Conservation (phyloP, 2,113 vertebrate genomes). For the Etheostoma spectabile region DNA sequence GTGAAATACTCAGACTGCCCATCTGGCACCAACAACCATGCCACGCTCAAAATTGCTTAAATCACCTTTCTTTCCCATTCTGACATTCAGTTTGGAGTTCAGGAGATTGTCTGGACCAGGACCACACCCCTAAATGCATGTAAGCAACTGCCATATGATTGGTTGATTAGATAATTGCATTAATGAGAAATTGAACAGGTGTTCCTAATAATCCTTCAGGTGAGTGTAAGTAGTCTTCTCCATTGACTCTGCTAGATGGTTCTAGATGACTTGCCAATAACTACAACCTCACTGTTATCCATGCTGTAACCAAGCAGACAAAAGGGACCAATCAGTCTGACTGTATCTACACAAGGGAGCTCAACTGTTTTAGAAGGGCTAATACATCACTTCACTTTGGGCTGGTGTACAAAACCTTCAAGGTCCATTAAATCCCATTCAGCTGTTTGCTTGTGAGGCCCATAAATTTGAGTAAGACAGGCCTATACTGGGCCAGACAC, state of each 20-base stretch:
- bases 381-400: not conserved
- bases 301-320: not conserved
- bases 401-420: not conserved
- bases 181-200: too few species aligned
- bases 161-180: too few species aligned
- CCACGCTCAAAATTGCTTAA: too few species aligned
- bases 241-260: not conserved
- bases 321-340: not conserved
- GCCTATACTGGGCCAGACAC: not conserved
- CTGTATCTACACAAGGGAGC: not conserved
- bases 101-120: too few species aligned
- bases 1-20: too few species aligned
- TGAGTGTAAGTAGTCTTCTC: not conserved
- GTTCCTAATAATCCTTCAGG: too few species aligned
- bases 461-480: not conserved
- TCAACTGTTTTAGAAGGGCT: not conserved
- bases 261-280: not conserved
- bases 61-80: too few species aligned
- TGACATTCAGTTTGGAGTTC: too few species aligned
- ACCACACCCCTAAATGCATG: too few species aligned
- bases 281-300: not conserved
- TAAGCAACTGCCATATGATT: too few species aligned
- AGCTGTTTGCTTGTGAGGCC: not conserved
- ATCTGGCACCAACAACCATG: too few species aligned
- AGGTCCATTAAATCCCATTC: not conserved